Evolutionary conservation across 2,113 vertebrate genomes (phyloP).

Genomic region (Butorides virescens): DNA sequence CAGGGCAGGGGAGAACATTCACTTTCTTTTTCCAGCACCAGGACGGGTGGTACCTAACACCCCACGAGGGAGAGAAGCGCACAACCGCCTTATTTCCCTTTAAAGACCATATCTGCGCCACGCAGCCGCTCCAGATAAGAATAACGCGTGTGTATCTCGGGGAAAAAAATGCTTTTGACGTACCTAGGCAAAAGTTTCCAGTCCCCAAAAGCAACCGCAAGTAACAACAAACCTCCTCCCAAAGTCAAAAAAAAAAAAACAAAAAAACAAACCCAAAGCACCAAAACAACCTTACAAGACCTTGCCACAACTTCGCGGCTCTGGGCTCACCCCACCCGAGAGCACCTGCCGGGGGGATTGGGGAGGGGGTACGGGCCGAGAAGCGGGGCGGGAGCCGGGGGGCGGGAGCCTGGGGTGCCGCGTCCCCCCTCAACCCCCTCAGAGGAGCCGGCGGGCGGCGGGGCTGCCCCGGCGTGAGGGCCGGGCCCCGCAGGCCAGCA

Average conservation of each 20-base stretch:
- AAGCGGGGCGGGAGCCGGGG: not conserved
- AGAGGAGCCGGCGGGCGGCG: too few relatives aligned
- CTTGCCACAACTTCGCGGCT: not conserved
- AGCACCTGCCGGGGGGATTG: not conserved
- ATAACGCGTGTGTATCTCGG: not conserved
- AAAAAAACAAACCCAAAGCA: too few relatives aligned
- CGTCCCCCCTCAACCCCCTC: too few relatives aligned
- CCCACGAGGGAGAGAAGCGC: not conserved
- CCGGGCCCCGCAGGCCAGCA: slow-evolving; percentile 63
- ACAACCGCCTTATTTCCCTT: not conserved
- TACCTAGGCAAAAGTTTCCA: slow-evolving; percentile 9
- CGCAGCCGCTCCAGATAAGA: slow-evolving; percentile 35
- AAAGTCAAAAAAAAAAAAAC: too few relatives aligned
- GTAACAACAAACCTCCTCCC: not conserved
- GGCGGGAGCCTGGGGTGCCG: not conserved
- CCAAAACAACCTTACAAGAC: not conserved
- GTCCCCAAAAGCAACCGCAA: not conserved
- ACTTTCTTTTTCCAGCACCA: not conserved
- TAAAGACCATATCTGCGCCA: not conserved
- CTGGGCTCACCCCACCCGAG: not conserved
- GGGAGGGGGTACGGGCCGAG: not conserved
- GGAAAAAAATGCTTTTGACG: not conserved
- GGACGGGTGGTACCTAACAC: not conserved
- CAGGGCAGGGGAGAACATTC: not conserved
- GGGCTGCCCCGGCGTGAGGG: not conserved